Conservation (phyloP, 53 echinoderm and acorn worm genomes). For the Hippasteria phrygiana region DNA sequence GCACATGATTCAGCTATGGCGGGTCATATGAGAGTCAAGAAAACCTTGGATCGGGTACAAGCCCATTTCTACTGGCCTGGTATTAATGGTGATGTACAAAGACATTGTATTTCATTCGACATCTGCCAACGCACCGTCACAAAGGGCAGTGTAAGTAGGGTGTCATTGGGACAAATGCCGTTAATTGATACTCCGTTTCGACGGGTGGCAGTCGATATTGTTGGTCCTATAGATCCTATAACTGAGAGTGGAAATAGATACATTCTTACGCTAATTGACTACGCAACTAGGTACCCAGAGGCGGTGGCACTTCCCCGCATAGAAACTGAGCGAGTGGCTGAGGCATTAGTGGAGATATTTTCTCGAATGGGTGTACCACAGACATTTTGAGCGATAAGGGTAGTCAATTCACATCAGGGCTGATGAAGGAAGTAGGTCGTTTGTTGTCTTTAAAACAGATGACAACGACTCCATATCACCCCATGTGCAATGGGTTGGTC, state of each 20-base stretch:
- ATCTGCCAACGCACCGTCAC: constrained; percentile 58
- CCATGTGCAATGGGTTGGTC: constrained; percentile 74
- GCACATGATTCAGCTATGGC: constrained; percentile 64
- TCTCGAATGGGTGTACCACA: constrained; percentile 46
- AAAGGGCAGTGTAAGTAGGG: constrained; percentile 44
- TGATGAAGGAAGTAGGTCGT: constrained; percentile 61
- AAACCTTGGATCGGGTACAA: constrained; percentile 31
- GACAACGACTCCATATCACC: constrained; percentile 79
- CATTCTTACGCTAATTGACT: constrained; percentile 58
- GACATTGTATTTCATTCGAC: constrained; percentile 46
- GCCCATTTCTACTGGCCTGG: constrained; percentile 61
- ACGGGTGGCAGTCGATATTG: constrained; percentile 58
- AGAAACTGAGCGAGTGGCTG: constrained; percentile 73
- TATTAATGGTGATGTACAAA: constrained; percentile 47
- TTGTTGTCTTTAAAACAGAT: constrained; percentile 72
- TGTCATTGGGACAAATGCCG: constrained; percentile 50
- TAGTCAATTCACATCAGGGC: constrained; percentile 70
- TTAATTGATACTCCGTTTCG: constrained; percentile 58
- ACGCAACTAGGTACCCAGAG: constrained; percentile 64
- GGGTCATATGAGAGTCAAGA: constrained; percentile 54
- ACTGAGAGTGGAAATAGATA: constrained; percentile 54
- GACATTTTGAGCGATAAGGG: constrained; percentile 73
- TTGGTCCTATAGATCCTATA: constrained; percentile 63
- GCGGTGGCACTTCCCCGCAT: constrained; percentile 68
- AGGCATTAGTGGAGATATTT: constrained; percentile 78